Evolutionary conservation across 1,140 invertebrate genomes (phyloP), one percentile per base, ranked within the genome.

Genomic region (Neodiprion virginianus): DNA sequence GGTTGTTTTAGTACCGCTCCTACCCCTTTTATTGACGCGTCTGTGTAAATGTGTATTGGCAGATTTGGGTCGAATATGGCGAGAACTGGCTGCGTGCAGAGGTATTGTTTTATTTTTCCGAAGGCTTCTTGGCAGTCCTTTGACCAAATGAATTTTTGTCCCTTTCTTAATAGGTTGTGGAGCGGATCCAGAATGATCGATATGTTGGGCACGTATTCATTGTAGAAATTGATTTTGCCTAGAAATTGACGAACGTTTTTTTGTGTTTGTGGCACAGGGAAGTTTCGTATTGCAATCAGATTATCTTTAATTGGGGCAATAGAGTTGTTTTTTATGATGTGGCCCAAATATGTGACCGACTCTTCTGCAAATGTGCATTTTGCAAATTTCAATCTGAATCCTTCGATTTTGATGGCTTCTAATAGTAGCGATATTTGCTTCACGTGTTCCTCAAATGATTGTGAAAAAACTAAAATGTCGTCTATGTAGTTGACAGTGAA

Each of bases 211-310:
- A 78, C 72, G 48, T 73, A 81, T 75, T 79, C 73, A 48, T 69
- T 8, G 75, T 80, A 72, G 73, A 76, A 75, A 28, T 79, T 78
- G n/a, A 79, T 74, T 76, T 80, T 78, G 17, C 78, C 75, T 50
- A 79, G 67, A 77, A 82, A 78, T 65, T 77, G 65, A 61, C 69
- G 73, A 72, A 77, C 71, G 0, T 50, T 21, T 61, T 72, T 72
- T 72, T 53, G 49, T 9, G 23, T 7, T 5, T 48, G 4, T n/a
- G 53, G 53, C n/a, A 8, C 9, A 5, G 53, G 53, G n/a, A 61
- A 61, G 53, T 61, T 61, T 61, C 9, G 3, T 3, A 61, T 61
- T 61, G 53, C 53, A 3, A 8, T 61, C 9, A 61, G 8, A n/a
- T 61, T 61, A 7, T 61, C 53, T 4, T 61, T 61, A 7, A 61